phyloP scores from a whole-genome alignment of 2,888 invertebrate genomes.

The Hanleya hanleyi region DNA sequence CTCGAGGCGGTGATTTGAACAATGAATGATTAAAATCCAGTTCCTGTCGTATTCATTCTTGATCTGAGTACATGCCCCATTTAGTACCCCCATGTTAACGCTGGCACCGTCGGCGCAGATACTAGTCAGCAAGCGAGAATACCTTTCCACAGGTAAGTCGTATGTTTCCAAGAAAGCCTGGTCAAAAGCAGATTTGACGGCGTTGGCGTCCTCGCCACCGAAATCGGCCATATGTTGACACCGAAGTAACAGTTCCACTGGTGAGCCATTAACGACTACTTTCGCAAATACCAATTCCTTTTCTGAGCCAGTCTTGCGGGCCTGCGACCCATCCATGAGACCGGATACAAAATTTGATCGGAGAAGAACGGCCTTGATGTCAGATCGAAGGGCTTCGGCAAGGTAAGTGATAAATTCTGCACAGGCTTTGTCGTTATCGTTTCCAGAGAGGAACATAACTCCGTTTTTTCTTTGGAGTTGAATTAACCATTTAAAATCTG shows the following conservation, averaged over 20 bases:
- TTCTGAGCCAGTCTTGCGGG: slow-evolving; percentile 13
- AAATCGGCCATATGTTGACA: slow-evolving; percentile 9
- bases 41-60: slow-evolving; percentile 6
- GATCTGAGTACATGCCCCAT: slow-evolving; percentile 9
- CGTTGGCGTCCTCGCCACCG: slow-evolving; percentile 1
- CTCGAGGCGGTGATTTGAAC: slow-evolving; percentile 9
- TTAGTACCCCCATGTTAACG: slow-evolving; percentile 8
- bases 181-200: slow-evolving; percentile 6
- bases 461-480: slow-evolving; percentile 11
- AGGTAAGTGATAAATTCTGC: slow-evolving; percentile 7
- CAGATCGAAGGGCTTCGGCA: background rate
- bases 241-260: slow-evolving; percentile 4
- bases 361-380: background rate
- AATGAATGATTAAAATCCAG: slow-evolving; percentile 14
- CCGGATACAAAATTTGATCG: slow-evolving; percentile 7
- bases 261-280: slow-evolving; percentile 11
- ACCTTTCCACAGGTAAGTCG: slow-evolving; percentile 4
- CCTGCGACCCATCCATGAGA: slow-evolving; percentile 13
- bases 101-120: slow-evolving; percentile 5
- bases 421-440: slow-evolving; percentile 10
- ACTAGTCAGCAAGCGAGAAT: background rate
- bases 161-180: background rate
- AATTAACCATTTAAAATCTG: background rate
- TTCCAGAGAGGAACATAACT: slow-evolving; percentile 7
- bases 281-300: slow-evolving; percentile 15